Conservation (phyloP, 2,888 invertebrate species). For the Mamestra brassicae region DNA sequence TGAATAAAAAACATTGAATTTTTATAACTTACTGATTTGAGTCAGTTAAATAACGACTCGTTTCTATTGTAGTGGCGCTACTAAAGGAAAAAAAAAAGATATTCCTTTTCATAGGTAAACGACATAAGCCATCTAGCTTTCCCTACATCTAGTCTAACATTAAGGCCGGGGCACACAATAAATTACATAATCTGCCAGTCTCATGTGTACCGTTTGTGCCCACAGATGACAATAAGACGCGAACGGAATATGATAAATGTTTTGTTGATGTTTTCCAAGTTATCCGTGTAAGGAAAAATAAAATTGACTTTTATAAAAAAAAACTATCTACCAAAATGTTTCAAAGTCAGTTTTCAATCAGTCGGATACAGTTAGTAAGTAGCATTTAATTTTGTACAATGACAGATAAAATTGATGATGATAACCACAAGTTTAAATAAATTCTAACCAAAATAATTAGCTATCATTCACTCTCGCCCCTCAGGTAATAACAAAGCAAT, state of each 20-base stretch:
- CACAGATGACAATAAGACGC: constrained; percentile 13
- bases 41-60: no score
- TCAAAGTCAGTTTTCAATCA: no score
- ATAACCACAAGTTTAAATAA: no score
- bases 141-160: neutral
- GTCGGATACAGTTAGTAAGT: no score
- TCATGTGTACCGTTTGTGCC: constrained; percentile 5
- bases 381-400: no score
- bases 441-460: neutral
- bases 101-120: neutral
- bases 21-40: no score
- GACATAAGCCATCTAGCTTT: constrained; percentile 3
- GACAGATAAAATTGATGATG: no score
- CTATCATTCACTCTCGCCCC: neutral
- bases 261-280: constrained; percentile 15
- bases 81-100: neutral
- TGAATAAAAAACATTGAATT: no score
- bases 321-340: no score
- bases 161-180: constrained; percentile 2
- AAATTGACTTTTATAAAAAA: no score
- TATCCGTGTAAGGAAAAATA: neutral
- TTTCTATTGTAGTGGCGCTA: neutral
- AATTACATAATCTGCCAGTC: constrained; percentile 30
- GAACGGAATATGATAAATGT: constrained; percentile 20
- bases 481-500: neutral